Evolutionary conservation across 2,113 vertebrate genomes (phyloP).

Genomic region (Poeciliopsis retropinna): DNA sequence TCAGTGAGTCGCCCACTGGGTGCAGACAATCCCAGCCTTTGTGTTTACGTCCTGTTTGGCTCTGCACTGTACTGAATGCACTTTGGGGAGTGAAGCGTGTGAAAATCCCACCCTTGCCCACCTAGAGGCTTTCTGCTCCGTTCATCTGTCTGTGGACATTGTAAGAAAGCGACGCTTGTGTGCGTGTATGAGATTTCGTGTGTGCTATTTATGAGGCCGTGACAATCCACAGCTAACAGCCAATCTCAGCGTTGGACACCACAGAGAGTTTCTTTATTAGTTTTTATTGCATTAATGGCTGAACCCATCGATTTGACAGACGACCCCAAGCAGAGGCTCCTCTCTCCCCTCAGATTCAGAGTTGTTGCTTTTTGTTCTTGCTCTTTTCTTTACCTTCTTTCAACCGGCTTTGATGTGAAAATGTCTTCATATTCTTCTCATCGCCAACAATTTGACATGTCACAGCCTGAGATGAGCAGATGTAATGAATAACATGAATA

Average conservation of each 20-base stretch:
- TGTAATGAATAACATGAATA: not conserved
- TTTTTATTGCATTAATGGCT: slow-evolving; percentile 68
- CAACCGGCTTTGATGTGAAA: slow-evolving; percentile 1
- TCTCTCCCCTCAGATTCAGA: slow-evolving; percentile 22
- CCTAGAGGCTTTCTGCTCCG: slow-evolving; percentile 62
- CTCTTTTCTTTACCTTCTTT: slow-evolving; percentile 16
- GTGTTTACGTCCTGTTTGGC: slow-evolving; percentile 65
- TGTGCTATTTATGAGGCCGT: slow-evolving; percentile 43
- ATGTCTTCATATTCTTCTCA: slow-evolving; percentile 1
- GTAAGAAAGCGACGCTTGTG: slow-evolving; percentile 5
- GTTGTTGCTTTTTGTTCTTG: slow-evolving; percentile 8
- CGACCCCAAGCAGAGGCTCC: slow-evolving; percentile 43
- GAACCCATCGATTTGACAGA: slow-evolving; percentile 65
- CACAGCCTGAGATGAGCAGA: not conserved
- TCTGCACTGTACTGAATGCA: slow-evolving; percentile 78
- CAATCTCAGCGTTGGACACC: slow-evolving; percentile 52
- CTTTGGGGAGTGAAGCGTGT: slow-evolving; percentile 73
- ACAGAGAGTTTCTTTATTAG: slow-evolving; percentile 61
- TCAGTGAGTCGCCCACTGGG: slow-evolving; percentile 60
- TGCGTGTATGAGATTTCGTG: slow-evolving; percentile 3
- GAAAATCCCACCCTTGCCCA: slow-evolving; percentile 76
- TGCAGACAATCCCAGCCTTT: slow-evolving; percentile 73
- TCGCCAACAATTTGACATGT: not conserved
- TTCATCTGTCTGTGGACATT: slow-evolving; percentile 13
- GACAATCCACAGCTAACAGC: slow-evolving; percentile 52